Conservation (phyloP, 2,888 invertebrate species). For the Drosophila prolongata region DNA sequence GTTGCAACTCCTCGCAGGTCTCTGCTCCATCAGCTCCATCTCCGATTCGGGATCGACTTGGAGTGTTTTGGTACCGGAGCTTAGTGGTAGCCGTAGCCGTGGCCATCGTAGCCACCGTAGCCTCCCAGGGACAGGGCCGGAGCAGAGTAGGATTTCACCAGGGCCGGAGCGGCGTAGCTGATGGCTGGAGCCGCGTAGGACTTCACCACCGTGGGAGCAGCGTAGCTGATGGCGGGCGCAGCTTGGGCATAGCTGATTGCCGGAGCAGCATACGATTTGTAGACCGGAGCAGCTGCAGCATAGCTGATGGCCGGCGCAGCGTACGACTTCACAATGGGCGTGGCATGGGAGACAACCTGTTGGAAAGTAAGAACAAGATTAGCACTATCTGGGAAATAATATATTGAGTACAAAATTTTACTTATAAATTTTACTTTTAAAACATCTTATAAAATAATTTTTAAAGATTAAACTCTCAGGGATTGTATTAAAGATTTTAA, state of each 20-base stretch:
- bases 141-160: conserved; percentile 68
- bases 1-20: conserved; percentile 24
- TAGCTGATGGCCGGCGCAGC: conserved; percentile 73
- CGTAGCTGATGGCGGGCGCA: conserved; percentile 74
- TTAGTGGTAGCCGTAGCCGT: conserved; percentile 70
- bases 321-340: conserved; percentile 69
- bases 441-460: no score
- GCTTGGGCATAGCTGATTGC: conserved; percentile 58
- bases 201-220: conserved; percentile 62
- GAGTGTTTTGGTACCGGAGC: conserved; percentile 16
- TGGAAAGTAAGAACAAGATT: no score
- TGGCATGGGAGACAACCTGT: conserved; percentile 70
- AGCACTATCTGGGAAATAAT: no score
- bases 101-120: conserved; percentile 55
- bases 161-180: conserved; percentile 69
- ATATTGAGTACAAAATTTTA: neutral
- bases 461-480: no score
- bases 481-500: no score
- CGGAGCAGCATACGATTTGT: conserved; percentile 70
- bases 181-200: conserved; percentile 68
- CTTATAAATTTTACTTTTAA: no score
- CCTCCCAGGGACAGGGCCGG: conserved; percentile 51
- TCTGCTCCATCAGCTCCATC: conserved; percentile 16
- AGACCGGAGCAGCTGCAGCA: conserved; percentile 56
- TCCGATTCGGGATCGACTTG: conserved; percentile 12